Conservation (phyloP, 2,888 invertebrate species). For the Limenitis arthemis region DNA sequence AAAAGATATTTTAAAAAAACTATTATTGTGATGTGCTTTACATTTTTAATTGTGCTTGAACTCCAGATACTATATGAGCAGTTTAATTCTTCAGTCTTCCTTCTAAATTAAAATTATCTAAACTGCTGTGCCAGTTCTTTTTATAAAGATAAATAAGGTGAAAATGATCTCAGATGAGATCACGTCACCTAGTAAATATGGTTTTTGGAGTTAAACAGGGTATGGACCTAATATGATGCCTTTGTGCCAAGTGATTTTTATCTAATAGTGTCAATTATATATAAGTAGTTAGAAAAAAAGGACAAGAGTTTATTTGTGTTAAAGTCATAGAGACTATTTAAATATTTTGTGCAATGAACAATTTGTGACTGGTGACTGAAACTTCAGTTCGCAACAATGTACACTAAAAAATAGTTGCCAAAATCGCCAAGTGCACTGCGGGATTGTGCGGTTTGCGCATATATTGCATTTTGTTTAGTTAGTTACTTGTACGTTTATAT, state of each 20-base stretch:
- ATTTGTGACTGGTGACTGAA: constrained; percentile 39
- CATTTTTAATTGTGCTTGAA: constrained; percentile 20
- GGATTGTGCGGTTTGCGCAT: constrained; percentile 34
- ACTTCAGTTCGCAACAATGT: constrained; percentile 34
- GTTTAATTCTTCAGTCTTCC: constrained; percentile 66
- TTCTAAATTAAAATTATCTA: constrained; percentile 31
- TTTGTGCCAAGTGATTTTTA: constrained; percentile 71
- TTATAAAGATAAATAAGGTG: too few species aligned
- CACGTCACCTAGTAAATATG: constrained; percentile 56
- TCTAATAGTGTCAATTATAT: constrained; percentile 67
- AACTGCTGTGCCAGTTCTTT: constrained; percentile 30
- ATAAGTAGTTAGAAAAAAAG: constrained; percentile 56
- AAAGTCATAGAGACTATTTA: constrained; percentile 53
- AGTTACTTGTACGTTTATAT: constrained; percentile 47
- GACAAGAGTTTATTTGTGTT: constrained; percentile 60
- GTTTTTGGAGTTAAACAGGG: constrained; percentile 63
- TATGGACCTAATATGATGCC: constrained; percentile 66
- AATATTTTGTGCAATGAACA: constrained; percentile 64
- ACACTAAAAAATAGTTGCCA: constrained; percentile 40
- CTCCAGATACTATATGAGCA: constrained; percentile 60
- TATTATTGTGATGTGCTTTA: constrained; percentile 34
- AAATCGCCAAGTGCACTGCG: constrained; percentile 30
- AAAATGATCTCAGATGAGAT: constrained; percentile 50
- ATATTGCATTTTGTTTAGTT: constrained; percentile 67
- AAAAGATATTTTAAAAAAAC: constrained; percentile 25